Conservation (phyloP, 2,888 invertebrate species). For the Diaperis boleti region DNA sequence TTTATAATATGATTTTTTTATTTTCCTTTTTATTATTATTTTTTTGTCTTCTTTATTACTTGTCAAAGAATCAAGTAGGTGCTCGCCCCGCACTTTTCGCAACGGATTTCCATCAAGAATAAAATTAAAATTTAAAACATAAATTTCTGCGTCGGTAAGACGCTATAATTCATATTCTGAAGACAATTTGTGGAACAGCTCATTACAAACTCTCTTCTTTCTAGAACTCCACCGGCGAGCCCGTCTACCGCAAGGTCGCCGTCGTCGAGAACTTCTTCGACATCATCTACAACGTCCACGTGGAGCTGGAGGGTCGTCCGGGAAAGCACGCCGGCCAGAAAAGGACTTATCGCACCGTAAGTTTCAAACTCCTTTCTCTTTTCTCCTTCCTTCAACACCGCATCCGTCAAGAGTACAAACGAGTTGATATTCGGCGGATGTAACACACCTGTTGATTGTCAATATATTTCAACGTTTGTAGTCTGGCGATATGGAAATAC, state of each 20-base stretch:
- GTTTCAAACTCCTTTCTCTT: slow-evolving; percentile 52
- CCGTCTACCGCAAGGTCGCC: slow-evolving; percentile 91
- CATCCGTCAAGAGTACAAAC: slow-evolving; percentile 34
- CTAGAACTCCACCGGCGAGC: slow-evolving; percentile 79
- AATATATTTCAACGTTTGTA: slow-evolving; percentile 62
- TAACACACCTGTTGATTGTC: slow-evolving; percentile 62
- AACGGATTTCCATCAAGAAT: too few relatives aligned
- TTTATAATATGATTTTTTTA: too few relatives aligned
- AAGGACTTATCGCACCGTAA: slow-evolving; percentile 94
- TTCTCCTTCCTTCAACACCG: not conserved
- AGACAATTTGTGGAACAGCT: too few relatives aligned
- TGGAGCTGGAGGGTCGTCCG: slow-evolving; percentile 90
- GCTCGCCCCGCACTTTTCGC: too few relatives aligned
- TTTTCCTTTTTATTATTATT: too few relatives aligned
- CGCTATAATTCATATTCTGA: too few relatives aligned
- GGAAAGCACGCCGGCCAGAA: slow-evolving; percentile 98
- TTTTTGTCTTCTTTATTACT: too few relatives aligned
- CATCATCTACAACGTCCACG: slow-evolving; percentile 95
- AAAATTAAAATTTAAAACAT: too few relatives aligned
- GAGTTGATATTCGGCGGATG: slow-evolving; percentile 40
- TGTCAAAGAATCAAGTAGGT: too few relatives aligned
- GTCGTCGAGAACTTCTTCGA: slow-evolving; percentile 98
- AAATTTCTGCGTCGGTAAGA: too few relatives aligned
- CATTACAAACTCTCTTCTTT: too few relatives aligned
- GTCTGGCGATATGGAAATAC: slow-evolving; percentile 61